Evolutionary conservation across 2,797 vertebrate genomes (phyloP).

Genomic region (Tiaroga cobitis): DNA sequence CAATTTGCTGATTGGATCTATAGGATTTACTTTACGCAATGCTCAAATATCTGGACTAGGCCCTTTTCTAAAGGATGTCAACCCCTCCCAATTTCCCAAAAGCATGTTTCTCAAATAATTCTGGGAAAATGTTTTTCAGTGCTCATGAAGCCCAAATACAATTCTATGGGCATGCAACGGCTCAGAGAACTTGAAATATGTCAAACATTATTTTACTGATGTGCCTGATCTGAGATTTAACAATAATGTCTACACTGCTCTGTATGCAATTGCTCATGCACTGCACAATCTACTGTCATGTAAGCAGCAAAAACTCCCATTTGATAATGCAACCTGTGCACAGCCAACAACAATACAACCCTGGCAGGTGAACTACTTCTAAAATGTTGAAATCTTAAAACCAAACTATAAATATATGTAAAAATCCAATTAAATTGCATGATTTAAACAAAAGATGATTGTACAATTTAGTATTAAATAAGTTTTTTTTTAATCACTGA

Average conservation of each 20-base stretch:
- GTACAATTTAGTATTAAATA: no score
- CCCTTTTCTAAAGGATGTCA: constrained; percentile 68
- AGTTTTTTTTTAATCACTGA: no score
- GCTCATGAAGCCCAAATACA: constrained; percentile 59
- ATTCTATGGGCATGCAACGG: constrained; percentile 70
- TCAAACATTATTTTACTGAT: constrained; percentile 77
- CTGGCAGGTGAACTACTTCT: constrained; percentile 65
- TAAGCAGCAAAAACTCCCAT: constrained; percentile 65
- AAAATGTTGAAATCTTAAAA: neutral
- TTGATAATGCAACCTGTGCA: constrained; percentile 66
- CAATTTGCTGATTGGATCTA: no score
- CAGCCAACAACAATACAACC: constrained; percentile 73
- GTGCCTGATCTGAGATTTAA: constrained; percentile 79
- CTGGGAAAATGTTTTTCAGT: constrained; percentile 75
- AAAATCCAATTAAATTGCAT: neutral
- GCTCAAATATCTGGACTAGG: constrained; percentile 63
- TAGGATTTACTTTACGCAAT: no score
- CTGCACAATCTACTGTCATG: constrained; percentile 76
- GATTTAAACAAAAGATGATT: no score
- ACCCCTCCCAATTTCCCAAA: constrained; percentile 71
- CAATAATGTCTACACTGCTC: constrained; percentile 76
- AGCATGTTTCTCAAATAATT: constrained; percentile 76
- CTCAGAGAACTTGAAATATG: constrained; percentile 73
- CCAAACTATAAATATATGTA: no score
- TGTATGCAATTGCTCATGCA: constrained; percentile 77